Percentiles rank a stretch among this genome's conserved stretches.
phyloP scores from a whole-genome alignment of 1,140 invertebrate species.

The Steinernema khuongi region DNA sequence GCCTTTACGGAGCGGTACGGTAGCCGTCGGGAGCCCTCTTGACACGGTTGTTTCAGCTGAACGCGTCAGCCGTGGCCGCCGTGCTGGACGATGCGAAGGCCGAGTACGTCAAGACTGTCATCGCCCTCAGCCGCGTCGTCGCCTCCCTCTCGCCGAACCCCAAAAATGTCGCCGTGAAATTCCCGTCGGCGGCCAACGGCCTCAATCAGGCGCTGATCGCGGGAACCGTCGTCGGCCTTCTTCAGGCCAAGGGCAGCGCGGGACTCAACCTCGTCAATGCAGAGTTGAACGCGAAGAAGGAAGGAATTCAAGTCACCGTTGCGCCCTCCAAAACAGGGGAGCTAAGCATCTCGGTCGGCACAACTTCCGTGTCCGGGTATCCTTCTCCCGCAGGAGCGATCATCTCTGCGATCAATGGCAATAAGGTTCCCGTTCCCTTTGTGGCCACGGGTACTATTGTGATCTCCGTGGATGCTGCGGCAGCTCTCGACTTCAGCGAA shows the following conservation, averaged over 20 bases:
- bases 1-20: slow-evolving; percentile 9
- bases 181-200: slow-evolving; percentile 5
- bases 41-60: neutral
- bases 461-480: neutral
- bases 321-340: neutral
- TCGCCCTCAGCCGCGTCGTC: neutral
- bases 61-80: slow-evolving; percentile 9
- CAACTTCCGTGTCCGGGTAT: neutral
- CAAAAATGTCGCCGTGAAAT: neutral
- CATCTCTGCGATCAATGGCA: slow-evolving; percentile 1
- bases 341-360: neutral
- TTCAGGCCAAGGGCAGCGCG: neutral
- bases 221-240: slow-evolving; percentile 1
- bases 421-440: slow-evolving; percentile 12
- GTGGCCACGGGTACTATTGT: slow-evolving; percentile 15
- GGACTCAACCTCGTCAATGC: slow-evolving; percentile 14
- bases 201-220: neutral
- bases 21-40: neutral
- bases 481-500: neutral
- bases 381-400: slow-evolving; percentile 4
- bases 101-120: neutral
- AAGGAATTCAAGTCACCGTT: slow-evolving; percentile 13
- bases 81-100: slow-evolving; percentile 17
- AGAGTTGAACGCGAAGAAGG: slow-evolving; percentile 21
- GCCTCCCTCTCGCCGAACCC: neutral